phyloP scores from a whole-genome alignment of 2,888 invertebrate species.

The Hyposoter dolosus region DNA sequence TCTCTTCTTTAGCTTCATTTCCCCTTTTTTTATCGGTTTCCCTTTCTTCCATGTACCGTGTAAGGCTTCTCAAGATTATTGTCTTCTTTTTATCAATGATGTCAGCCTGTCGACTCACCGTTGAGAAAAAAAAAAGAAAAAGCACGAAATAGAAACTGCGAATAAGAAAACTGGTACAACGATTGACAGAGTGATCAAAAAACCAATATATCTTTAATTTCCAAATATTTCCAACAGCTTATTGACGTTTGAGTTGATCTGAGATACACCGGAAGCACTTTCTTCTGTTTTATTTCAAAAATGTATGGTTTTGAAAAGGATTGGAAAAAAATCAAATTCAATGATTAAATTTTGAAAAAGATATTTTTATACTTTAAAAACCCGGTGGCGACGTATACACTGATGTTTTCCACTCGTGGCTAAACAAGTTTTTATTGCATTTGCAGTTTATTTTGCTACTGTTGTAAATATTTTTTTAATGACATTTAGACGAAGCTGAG shows the following conservation, averaged over 20 bases:
- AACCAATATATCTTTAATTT: no score
- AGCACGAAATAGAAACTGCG: background rate
- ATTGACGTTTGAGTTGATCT: no score
- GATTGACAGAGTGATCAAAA: background rate
- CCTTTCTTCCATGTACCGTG: slow-evolving; percentile 20
- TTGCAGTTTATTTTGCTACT: background rate
- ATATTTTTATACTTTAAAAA: background rate
- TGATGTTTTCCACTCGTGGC: background rate
- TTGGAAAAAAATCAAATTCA: no score
- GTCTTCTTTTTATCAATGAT: slow-evolving; percentile 32
- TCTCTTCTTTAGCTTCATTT: background rate
- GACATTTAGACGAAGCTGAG: background rate
- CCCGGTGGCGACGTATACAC: background rate
- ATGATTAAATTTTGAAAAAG: no score
- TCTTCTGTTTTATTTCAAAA: no score
- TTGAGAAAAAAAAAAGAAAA: background rate
- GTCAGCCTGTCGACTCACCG: slow-evolving; percentile 44
- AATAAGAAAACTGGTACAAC: background rate
- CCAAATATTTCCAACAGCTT: no score
- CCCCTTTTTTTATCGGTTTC: slow-evolving; percentile 15
- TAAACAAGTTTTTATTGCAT: background rate
- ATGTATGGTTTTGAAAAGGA: no score
- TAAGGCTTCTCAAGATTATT: slow-evolving; percentile 57
- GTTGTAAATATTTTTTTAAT: background rate
- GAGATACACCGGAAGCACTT: no score